A percentile compares a stretch with the other conserved stretches of the same genome.
These are phyloP conservation scores for Pelobates cultripes DNA, from an alignment of 2,797 vertebrate species.

Conservation along the genomic window DNA sequence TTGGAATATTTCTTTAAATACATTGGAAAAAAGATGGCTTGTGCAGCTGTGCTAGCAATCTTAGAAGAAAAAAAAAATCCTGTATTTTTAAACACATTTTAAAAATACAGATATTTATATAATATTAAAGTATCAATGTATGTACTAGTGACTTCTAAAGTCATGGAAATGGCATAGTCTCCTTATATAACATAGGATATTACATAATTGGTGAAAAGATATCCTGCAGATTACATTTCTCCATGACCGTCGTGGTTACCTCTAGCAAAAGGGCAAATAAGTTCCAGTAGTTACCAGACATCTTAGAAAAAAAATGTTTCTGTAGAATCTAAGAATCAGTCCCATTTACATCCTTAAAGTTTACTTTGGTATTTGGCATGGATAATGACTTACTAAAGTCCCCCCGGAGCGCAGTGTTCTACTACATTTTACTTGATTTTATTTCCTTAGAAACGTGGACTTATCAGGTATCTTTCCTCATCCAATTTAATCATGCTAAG, in stretches of 20 bases:
- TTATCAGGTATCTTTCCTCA: slow-evolving; percentile 60
- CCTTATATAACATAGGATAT: slow-evolving; percentile 10
- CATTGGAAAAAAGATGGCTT: no score
- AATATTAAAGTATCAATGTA: no score
- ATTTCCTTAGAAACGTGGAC: slow-evolving; percentile 59
- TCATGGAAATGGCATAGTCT: neutral
- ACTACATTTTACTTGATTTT: slow-evolving; percentile 57
- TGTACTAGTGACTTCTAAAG: no score
- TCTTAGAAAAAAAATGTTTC: slow-evolving; percentile 7
- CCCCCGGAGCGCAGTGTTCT: slow-evolving; percentile 47
- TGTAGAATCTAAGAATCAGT: slow-evolving; percentile 2
- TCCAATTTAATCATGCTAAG: slow-evolving; percentile 61
- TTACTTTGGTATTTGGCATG: slow-evolving; percentile 56
- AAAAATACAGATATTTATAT: no score
- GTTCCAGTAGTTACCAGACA: slow-evolving; percentile 13
- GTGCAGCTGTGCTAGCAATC: no score
- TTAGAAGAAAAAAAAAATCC: no score
- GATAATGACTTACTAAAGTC: slow-evolving; percentile 59
- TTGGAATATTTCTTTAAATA: no score
- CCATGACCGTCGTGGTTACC: slow-evolving; percentile 23
- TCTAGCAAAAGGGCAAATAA: slow-evolving; percentile 24
- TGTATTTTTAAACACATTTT: no score
- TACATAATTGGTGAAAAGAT: slow-evolving; percentile 7
- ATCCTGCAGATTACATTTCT: slow-evolving; percentile 12
- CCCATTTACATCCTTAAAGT: slow-evolving; percentile 4